Evolutionary conservation across 2,113 vertebrate genomes (phyloP).

Genomic region (Echinops telfairi): DNA sequence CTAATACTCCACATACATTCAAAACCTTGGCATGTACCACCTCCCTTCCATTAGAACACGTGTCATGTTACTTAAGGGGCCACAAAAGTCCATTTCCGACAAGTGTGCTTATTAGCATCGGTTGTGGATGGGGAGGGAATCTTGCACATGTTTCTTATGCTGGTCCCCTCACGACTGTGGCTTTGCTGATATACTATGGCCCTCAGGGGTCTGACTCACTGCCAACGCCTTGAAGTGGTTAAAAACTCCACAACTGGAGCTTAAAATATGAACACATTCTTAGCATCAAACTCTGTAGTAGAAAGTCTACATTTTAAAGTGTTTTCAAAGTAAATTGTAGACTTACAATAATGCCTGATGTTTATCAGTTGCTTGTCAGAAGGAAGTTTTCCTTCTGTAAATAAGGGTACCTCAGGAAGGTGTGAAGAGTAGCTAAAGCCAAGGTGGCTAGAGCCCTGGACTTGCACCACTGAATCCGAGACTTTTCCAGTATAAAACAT

Average conservation of each 20-base stretch:
- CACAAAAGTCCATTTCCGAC: constrained; percentile 21
- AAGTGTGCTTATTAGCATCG: constrained; percentile 5
- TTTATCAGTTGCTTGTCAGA: not conserved
- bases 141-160: not conserved
- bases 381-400: constrained; percentile 26
- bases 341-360: not conserved
- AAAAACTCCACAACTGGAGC: not conserved
- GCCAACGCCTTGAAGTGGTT: not conserved
- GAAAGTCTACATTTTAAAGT: too few relatives aligned
- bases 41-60: not conserved
- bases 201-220: too few relatives aligned
- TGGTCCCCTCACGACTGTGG: not conserved
- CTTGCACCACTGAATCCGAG: not conserved
- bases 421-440: not conserved
- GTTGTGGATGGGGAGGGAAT: not conserved
- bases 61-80: not conserved
- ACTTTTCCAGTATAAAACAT: not conserved
- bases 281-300: too few relatives aligned
- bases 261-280: too few relatives aligned
- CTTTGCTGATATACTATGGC: too few relatives aligned
- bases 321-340: too few relatives aligned
- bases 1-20: not conserved
- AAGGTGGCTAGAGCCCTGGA: not conserved
- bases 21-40: not conserved
- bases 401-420: not conserved